Evolutionary conservation across 2,113 vertebrate genomes (phyloP), one percentile per base, ranked within the genome.

Genomic region (Variabilichromis moorii): DNA sequence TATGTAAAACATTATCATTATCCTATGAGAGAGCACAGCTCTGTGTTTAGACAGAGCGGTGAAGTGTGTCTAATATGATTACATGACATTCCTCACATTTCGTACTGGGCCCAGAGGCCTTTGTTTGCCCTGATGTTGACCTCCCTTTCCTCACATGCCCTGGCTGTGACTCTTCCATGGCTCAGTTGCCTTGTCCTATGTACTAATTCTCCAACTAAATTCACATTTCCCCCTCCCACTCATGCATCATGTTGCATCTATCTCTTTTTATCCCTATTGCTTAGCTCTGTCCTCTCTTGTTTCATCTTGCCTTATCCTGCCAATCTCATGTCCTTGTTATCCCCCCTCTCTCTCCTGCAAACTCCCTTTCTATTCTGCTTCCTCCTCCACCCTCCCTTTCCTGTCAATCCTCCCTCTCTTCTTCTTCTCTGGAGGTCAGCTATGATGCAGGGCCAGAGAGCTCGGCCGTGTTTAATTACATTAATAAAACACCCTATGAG

Each of bases 401-500:
- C 88, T 73, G 40, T 89, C 57, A 40, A 78, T 80, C 83, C 80
- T 79, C 42, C 35, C 78, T 81, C 53, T 21, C 87, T 16, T 84
- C 88, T 78, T 90, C 85, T 80, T 94, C 88, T 84, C 83, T 92
- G 93, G 93, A 95, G 95, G 94, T 95, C 95, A 94, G 92, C 87
- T 90, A 92, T 90, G 92, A 93, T 93, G 89, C 91, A 68, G 89
- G 92, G 90, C 88, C 85, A 91, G 91, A 92, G 89, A 95, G 92
- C 92, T 94, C 33, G 91, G 88, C 94, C 82, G 80, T 95, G 95
- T 95, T 95, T 96, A 95, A 96, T 96, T 95, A 95, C 94, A 94
- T 95, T 94, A 95, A 95, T 96, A 95, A 96, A 95, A 95, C 92
- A 95, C 91, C 88, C 91, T 95, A 92, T 91, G 93, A 94, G 94